Evolutionary conservation across 2,888 invertebrate species (phyloP).

Genomic region (Cryptocephalus primarius): DNA sequence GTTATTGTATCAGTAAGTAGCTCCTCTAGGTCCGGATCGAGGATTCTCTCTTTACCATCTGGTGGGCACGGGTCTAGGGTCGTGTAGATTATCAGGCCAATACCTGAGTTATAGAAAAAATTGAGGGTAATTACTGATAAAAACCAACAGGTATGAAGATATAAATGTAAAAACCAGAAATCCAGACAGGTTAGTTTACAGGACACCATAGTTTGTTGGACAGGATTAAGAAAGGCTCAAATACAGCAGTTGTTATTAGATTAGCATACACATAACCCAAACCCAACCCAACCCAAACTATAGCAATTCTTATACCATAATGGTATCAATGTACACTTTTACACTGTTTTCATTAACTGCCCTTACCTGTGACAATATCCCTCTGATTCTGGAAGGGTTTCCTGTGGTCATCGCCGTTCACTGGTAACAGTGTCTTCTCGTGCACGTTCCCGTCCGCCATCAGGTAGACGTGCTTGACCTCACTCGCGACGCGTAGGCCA

Average conservation of each 20-base stretch:
- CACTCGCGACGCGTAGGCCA: constrained; percentile 35
- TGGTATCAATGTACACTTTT: no score
- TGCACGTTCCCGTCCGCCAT: constrained; percentile 75
- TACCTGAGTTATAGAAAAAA: constrained; percentile 22
- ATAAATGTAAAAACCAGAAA: no score
- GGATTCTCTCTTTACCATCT: constrained; percentile 75
- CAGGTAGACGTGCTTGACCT: constrained; percentile 55
- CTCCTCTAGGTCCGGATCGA: constrained; percentile 75
- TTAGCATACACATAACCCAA: no score
- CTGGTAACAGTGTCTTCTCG: constrained; percentile 42
- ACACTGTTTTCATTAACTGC: no score
- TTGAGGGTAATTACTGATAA: no score
- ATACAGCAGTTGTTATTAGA: no score
- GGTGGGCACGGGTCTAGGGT: constrained; percentile 82
- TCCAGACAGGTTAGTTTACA: no score
- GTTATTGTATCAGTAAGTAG: constrained; percentile 81
- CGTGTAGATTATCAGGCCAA: constrained; percentile 78
- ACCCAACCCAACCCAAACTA: no score
- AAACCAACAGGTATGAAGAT: no score
- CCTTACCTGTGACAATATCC: constrained; percentile 21
- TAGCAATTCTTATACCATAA: no score
- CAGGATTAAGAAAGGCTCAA: no score
- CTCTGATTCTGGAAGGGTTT: constrained; percentile 23
- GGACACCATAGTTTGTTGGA: no score
- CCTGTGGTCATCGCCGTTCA: constrained; percentile 25